phyloP scores from a whole-genome alignment of 1,140 invertebrate genomes.

The Leptoteleia sp. region DNA sequence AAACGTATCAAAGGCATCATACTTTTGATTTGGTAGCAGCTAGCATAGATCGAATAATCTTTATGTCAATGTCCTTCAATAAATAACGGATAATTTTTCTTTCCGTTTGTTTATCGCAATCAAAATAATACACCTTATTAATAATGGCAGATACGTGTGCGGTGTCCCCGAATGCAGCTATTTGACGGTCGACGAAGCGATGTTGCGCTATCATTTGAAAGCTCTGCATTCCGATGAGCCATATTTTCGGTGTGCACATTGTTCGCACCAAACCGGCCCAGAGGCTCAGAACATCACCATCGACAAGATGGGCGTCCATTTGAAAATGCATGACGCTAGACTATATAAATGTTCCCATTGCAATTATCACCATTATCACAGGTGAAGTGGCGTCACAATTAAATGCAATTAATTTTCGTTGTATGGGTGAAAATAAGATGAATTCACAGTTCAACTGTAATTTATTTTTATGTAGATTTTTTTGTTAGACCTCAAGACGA shows the following conservation, averaged over 20 bases:
- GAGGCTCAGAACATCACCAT: slow-evolving; percentile 79
- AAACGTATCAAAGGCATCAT: not conserved
- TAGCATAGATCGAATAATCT: slow-evolving; percentile 25
- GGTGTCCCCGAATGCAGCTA: slow-evolving; percentile 86
- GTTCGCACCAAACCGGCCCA: slow-evolving; percentile 79
- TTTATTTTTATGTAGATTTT: not conserved
- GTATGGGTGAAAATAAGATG: slow-evolving; percentile 56
- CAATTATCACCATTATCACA: slow-evolving; percentile 84
- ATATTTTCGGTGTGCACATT: slow-evolving; percentile 87
- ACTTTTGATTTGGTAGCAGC: slow-evolving; percentile 4
- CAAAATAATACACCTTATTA: slow-evolving; percentile 60
- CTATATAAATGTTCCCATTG: slow-evolving; percentile 87
- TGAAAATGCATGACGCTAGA: slow-evolving; percentile 87
- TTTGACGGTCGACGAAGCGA: slow-evolving; percentile 86
- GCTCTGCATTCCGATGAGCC: slow-evolving; percentile 85
- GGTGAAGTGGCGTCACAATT: slow-evolving; percentile 72
- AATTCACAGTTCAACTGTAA: not conserved
- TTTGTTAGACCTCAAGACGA: not conserved
- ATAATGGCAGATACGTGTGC: slow-evolving; percentile 83
- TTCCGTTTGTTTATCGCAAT: slow-evolving; percentile 33
- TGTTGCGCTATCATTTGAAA: slow-evolving; percentile 87
- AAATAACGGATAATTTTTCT: slow-evolving; percentile 1
- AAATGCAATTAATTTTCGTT: slow-evolving; percentile 32
- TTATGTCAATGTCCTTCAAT: slow-evolving; percentile 3
- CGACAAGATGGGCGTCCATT: slow-evolving; percentile 85